These are phyloP conservation scores for Urocyon cinereoargenteus DNA, from an alignment of 2,797 vertebrate species.

Conservation along the genomic window DNA sequence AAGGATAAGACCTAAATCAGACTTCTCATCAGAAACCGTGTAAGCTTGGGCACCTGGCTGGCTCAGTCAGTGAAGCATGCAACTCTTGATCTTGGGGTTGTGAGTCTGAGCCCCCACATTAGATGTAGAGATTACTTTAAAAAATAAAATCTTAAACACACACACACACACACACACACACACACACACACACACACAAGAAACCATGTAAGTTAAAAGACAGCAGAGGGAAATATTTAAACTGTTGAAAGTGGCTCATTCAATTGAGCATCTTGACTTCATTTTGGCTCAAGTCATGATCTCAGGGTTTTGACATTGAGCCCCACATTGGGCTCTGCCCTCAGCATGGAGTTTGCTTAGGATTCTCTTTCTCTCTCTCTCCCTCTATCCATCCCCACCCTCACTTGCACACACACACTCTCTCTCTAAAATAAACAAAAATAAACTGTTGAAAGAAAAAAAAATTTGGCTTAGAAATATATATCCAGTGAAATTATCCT, in stretches of 20 bases:
- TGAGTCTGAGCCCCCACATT: background rate
- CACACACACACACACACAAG: background rate
- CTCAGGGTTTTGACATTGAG: too few relatives aligned
- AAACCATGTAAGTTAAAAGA: background rate
- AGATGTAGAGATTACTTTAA: background rate
- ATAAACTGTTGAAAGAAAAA: background rate
- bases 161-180: too few relatives aligned
- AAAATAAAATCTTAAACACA: background rate
- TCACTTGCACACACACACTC: too few relatives aligned
- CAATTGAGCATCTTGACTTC: too few relatives aligned
- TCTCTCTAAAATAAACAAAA: too few relatives aligned
- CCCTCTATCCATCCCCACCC: too few relatives aligned
- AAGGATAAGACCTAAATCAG: background rate
- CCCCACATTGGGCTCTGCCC: too few relatives aligned
- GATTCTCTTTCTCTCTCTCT: too few relatives aligned
- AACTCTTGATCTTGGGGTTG: background rate
- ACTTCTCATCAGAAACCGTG: background rate
- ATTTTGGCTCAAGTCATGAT: too few relatives aligned
- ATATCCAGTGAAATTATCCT: background rate
- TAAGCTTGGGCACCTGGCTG: background rate
- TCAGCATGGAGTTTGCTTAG: too few relatives aligned
- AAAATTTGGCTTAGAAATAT: background rate
- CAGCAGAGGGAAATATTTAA: background rate
- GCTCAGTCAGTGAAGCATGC: background rate
- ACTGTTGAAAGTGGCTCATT: background rate